Evolutionary conservation across 2,797 vertebrate genomes (phyloP), one percentile per base, ranked within the genome.

Genomic region (Xenopus petersii): DNA sequence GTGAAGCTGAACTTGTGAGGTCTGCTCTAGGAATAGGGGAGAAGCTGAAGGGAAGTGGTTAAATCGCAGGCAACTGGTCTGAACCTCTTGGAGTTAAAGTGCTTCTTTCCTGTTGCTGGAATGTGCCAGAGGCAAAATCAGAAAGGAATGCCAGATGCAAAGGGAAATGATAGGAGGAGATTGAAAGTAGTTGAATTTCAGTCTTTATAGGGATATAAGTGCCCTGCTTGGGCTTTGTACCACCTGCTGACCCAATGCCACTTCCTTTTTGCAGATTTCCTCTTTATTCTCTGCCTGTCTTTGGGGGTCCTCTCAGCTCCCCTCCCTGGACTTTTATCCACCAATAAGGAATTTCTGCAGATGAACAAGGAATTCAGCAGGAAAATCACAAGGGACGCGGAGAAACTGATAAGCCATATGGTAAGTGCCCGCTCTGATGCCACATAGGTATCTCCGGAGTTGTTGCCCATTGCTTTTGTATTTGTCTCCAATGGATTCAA

Each of bases 361-460:
- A 86, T 48, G 51, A 90, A 90, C 74, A 81, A 82, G 67, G 86
- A 77, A 75, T 82, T 95, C 55, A 83, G 83, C 5, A 64, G 77
- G 12, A 94, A 91, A 87, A 89, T 94, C 79, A 81, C 84, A 1
- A 4, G 30, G 0, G 85, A 90, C 0, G 87, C 94, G 16, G 70
- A 80, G 33, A 81, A 72, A 0, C 36, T 76, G 46, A 90, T 93
- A 87, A 74, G 67, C 17, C 82, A 78, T 0, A 10, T 80, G 30
- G 46, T 93, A 65, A 84, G 51, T 78, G 54, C 54, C 16, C 13
- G 15, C 54, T 56, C 12, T 51, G 49, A 51, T 30, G 26, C 26
- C 26, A 30, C 26, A 30, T 30, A 30, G 4, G 26, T 30, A 30
- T 30, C 26, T 30, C 26, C 26, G 26, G 26, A 30, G 4, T 2